A percentile compares a stretch with the other conserved stretches of the same genome.
Conservation (phyloP, 2,888 invertebrate species). For the Halictus quadricinctus region DNA sequence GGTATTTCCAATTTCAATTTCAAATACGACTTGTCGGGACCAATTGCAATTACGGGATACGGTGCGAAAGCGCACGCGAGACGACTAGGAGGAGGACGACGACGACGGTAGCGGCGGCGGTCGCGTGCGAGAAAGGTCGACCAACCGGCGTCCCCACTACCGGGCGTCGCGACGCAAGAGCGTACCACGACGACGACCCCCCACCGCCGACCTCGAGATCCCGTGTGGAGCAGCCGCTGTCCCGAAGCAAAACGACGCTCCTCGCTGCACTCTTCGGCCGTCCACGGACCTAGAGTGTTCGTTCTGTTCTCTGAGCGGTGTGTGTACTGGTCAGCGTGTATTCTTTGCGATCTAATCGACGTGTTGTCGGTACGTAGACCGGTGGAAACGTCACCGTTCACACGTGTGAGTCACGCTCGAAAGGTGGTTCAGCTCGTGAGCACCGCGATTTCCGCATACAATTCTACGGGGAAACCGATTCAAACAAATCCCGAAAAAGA, state of each 20-base stretch:
- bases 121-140: slow-evolving; percentile 66
- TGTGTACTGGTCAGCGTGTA: slow-evolving; percentile 62
- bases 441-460: neutral
- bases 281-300: slow-evolving; percentile 64
- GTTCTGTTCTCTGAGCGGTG: slow-evolving; percentile 58
- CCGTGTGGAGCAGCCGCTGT: slow-evolving; percentile 66
- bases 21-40: neutral
- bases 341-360: slow-evolving; percentile 56
- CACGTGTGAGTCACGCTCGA: slow-evolving; percentile 31
- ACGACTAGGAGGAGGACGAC: slow-evolving; percentile 3
- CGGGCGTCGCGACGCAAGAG: slow-evolving; percentile 40
- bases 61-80: slow-evolving; percentile 22
- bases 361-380: slow-evolving; percentile 64
- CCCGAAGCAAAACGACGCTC: slow-evolving; percentile 66
- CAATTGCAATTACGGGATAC: slow-evolving; percentile 39
- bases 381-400: slow-evolving; percentile 1
- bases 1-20: neutral
- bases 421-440: neutral
- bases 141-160: slow-evolving; percentile 57
- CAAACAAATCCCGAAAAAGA: neutral
- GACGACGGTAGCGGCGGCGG: slow-evolving; percentile 28
- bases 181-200: slow-evolving; percentile 59
- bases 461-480: neutral
- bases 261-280: slow-evolving; percentile 66
- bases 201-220: slow-evolving; percentile 63